Evolutionary conservation across 2,888 invertebrate species (phyloP).

Genomic region (Hymenopus coronatus): DNA sequence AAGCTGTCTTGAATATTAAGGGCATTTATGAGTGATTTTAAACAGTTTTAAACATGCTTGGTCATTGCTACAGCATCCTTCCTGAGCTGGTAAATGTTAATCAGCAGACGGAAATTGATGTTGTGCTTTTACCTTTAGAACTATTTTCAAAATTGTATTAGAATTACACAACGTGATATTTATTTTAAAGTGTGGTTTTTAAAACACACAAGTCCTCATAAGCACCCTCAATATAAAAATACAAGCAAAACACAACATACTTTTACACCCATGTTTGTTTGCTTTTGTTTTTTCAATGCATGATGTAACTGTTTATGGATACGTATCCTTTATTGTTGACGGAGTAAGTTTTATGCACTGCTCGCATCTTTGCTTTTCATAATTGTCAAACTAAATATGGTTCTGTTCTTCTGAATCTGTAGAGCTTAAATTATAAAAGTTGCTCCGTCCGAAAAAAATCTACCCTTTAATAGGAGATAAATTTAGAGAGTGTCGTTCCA

Average conservation of each 20-base stretch:
- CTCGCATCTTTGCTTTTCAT: no score
- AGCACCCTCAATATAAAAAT: not conserved
- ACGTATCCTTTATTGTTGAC: not conserved
- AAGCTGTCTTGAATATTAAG: not conserved
- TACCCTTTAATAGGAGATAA: not conserved
- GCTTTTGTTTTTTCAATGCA: not conserved
- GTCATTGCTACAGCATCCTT: no score
- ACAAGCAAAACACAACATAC: not conserved
- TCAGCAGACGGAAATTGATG: no score
- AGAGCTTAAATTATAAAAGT: not conserved
- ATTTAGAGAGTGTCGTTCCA: not conserved
- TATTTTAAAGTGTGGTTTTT: not conserved
- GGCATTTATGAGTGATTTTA: not conserved
- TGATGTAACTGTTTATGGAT: not conserved
- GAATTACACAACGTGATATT: no score
- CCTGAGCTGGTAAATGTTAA: no score
- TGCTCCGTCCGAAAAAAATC: not conserved
- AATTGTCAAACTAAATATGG: no score
- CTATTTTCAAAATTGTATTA: no score
- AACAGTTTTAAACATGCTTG: no score
- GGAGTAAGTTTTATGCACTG: not conserved
- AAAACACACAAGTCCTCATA: not conserved
- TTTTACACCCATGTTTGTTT: not conserved
- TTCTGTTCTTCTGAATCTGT: no score
- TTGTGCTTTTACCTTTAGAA: no score